Percentiles rank a stretch among this genome's conserved stretches.
Evolutionary conservation across 1,140 invertebrate genomes (phyloP).

Genomic region (Aethina tumida): DNA sequence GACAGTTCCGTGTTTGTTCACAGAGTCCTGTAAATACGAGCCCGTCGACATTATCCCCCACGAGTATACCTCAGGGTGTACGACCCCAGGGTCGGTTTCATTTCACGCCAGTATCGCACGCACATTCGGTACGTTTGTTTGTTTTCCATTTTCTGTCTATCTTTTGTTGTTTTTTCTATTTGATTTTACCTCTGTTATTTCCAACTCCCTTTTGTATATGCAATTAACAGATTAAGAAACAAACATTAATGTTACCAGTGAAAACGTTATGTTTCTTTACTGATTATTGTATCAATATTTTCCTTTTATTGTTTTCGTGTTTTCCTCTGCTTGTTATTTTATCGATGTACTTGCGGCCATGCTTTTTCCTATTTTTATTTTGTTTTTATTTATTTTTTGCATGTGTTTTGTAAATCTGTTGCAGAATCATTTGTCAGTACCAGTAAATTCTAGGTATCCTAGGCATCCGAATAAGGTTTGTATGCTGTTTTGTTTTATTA

Average conservation of each 20-base stretch:
- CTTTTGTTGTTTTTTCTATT: slow-evolving; percentile 1
- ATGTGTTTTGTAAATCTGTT: slow-evolving; percentile 62
- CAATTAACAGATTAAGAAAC: too few species aligned
- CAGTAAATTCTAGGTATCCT: slow-evolving; percentile 73
- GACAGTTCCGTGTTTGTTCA: slow-evolving; percentile 32
- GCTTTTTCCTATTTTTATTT: slow-evolving; percentile 25
- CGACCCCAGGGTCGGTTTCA: slow-evolving; percentile 31
- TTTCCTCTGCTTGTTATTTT: too few species aligned
- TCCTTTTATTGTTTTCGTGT: too few species aligned
- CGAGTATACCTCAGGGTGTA: slow-evolving; percentile 34
- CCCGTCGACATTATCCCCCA: slow-evolving; percentile 63
- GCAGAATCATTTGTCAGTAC: slow-evolving; percentile 80
- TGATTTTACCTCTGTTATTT: too few species aligned
- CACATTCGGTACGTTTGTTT: slow-evolving; percentile 25
- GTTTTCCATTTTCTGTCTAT: slow-evolving; percentile 5
- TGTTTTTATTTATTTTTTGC: slow-evolving; percentile 47
- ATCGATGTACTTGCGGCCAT: too few species aligned
- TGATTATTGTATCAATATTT: too few species aligned
- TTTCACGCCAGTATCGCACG: slow-evolving; percentile 25
- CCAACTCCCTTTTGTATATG: too few species aligned
- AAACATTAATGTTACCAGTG: too few species aligned
- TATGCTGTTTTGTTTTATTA: slow-evolving; percentile 33
- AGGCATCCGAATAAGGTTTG: slow-evolving; percentile 65
- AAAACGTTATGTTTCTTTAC: too few species aligned
- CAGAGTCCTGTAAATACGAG: slow-evolving; percentile 60